phyloP scores from a whole-genome alignment of 2,888 invertebrate genomes.

The Timandra comae region DNA sequence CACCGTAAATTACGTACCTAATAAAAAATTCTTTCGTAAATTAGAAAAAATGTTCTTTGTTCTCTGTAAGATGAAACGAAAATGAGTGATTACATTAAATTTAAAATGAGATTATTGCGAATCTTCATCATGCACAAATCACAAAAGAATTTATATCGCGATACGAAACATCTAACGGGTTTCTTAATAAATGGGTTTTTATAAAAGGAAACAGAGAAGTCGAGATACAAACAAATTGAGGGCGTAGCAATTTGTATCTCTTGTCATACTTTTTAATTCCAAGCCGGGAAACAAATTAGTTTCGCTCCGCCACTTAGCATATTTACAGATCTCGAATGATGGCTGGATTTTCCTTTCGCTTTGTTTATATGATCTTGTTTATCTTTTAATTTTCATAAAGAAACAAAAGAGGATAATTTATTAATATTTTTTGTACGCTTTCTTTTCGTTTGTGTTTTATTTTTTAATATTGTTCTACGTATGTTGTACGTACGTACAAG shows the following conservation, averaged over 20 bases:
- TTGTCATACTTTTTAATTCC: constrained; percentile 71
- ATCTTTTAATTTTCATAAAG: constrained; percentile 11
- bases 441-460: too few species aligned
- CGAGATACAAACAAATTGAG: constrained; percentile 57
- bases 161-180: constrained; percentile 47
- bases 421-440: too few species aligned
- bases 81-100: constrained; percentile 7
- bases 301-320: constrained; percentile 55
- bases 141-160: constrained; percentile 31
- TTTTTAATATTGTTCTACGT: too few species aligned
- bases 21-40: too few species aligned
- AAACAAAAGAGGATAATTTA: not conserved
- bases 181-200: constrained; percentile 60
- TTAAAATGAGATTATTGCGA: constrained; percentile 19
- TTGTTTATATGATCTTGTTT: constrained; percentile 29
- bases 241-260: constrained; percentile 63
- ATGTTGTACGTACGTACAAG: too few species aligned
- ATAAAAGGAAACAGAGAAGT: constrained; percentile 56
- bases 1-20: too few species aligned
- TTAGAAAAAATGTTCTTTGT: constrained; percentile 2
- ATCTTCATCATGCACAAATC: constrained; percentile 24
- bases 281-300: constrained; percentile 59
- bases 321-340: constrained; percentile 50
- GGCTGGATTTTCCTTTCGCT: constrained; percentile 32
- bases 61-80: not conserved